Percentiles rank a stretch among this genome's conserved stretches.
Evolutionary conservation across 2,113 vertebrate genomes (phyloP).

Genomic region (Piaya cayana): DNA sequence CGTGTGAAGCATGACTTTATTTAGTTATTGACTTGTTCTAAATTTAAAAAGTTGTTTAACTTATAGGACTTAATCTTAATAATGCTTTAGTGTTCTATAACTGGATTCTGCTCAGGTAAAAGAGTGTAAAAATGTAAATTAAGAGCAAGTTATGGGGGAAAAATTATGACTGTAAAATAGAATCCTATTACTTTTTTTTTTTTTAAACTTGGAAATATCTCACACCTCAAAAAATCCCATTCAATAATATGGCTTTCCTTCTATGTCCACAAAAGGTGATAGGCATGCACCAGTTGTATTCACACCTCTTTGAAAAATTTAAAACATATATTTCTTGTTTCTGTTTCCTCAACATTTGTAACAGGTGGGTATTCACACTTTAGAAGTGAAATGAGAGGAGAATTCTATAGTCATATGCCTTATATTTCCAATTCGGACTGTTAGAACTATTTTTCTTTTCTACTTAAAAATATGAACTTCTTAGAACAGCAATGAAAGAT

Average conservation of each 20-base stretch:
- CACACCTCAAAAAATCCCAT: not conserved
- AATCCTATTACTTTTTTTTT: not conserved
- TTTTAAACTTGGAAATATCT: not conserved
- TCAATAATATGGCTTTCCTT: not conserved
- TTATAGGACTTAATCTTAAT: not conserved
- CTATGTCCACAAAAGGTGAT: not conserved
- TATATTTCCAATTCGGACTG: not conserved
- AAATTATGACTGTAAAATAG: not conserved
- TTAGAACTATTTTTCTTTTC: not conserved
- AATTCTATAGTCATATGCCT: accelerated
- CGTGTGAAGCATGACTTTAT: not conserved
- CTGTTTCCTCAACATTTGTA: accelerated
- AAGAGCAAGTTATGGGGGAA: not conserved
- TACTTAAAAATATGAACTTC: not conserved
- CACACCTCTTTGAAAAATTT: not conserved
- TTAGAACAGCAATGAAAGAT: not conserved
- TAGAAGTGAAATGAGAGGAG: not conserved
- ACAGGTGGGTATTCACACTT: not conserved
- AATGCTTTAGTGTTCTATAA: not conserved
- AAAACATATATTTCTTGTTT: not conserved
- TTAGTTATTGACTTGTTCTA: not conserved
- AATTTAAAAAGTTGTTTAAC: not conserved
- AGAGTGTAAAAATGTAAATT: not conserved
- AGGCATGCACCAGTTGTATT: not conserved
- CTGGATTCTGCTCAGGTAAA: not conserved